These are phyloP conservation scores for Malacosoma neustria DNA, from an alignment of 2,888 invertebrate genomes.

Conservation along the genomic window DNA sequence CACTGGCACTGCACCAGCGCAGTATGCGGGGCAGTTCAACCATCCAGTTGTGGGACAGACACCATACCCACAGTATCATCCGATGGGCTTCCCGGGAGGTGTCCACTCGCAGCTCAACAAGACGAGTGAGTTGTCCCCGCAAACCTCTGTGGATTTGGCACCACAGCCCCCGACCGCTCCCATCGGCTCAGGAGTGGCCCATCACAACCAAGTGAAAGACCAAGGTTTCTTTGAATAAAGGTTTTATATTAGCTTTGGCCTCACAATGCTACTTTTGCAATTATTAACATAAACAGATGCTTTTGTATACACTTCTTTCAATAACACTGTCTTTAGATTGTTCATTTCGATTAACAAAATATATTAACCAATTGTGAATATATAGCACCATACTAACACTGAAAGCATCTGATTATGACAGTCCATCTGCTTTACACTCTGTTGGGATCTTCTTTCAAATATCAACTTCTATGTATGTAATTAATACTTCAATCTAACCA, in stretches of 20 bases:
- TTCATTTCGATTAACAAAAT: not conserved
- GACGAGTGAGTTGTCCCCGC: conserved; percentile 72
- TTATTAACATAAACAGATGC: conserved; percentile 39
- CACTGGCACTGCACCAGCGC: conserved; percentile 75
- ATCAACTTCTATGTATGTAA: too few species aligned
- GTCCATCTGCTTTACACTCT: conserved; percentile 5
- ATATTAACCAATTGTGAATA: not conserved
- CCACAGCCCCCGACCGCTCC: conserved; percentile 49
- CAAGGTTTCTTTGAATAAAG: conserved; percentile 59
- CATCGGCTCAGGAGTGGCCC: conserved; percentile 61
- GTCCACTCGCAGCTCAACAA: conserved; percentile 62
- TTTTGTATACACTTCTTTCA: conserved; percentile 9
- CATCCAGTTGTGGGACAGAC: conserved; percentile 82
- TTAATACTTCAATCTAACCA: too few species aligned
- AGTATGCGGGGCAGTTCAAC: conserved; percentile 77
- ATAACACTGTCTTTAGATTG: not conserved
- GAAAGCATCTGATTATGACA: not conserved
- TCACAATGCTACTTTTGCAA: conserved; percentile 53
- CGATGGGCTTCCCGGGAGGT: conserved; percentile 67
- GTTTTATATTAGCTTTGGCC: conserved; percentile 45
- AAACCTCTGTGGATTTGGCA: conserved; percentile 56
- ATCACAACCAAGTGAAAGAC: conserved; percentile 73
- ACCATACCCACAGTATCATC: conserved; percentile 63
- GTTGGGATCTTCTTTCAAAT: too few species aligned
- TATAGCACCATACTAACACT: not conserved